Base-by-base conservation (phyloP, 2,113 vertebrate genomes). In the Corythaeola cristata region DNA sequence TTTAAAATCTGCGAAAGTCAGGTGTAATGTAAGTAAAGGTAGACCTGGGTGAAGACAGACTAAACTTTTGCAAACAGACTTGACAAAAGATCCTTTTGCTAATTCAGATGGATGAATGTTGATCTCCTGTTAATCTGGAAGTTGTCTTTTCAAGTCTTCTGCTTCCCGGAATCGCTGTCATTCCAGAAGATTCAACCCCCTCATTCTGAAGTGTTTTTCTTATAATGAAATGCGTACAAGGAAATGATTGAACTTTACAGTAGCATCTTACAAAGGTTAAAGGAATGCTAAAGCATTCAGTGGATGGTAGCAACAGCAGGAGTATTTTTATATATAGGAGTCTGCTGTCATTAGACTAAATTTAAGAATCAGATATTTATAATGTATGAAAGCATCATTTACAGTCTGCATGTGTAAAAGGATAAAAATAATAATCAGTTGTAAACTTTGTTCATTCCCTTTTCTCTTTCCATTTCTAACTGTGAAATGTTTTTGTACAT, bases 221-320 rank as follows among this genome's bases (percentile, higher is more conserved):
- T 89, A 14, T 19, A 81, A 75, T 87, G 83, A 80, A 84, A 94
- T 56, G 58, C 49, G 20, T 32, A 22, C 35, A 60, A 79, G 45
- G 66, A 87, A 82, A 37, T 78, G 77, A 86, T 32, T 91, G 92
- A 95, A 94, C 92, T 95, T 95, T 89, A 73, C 71, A 76, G 33
- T 56, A 68, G 83, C 68, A 75, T 50, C 72, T 81, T 59, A 33
- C 1, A 88, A 94, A 92, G 93, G 95, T 92, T 95, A 92, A 62
- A 90, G 50, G 68, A 92, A 60, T 86, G 47, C 37, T 55, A 15
- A 86, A 87, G 44, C 74, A 86, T 78, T 90, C 87, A 78, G 64
- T 71, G 75, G 47, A 86, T 3, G 17, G 50, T 39, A 62, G 52
- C 62, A 84, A 58, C n/a, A 78, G 53, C 63, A 84, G 39, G 71